phyloP scores from a whole-genome alignment of 1,140 invertebrate genomes.

The Drosophila sturtevanti region DNA sequence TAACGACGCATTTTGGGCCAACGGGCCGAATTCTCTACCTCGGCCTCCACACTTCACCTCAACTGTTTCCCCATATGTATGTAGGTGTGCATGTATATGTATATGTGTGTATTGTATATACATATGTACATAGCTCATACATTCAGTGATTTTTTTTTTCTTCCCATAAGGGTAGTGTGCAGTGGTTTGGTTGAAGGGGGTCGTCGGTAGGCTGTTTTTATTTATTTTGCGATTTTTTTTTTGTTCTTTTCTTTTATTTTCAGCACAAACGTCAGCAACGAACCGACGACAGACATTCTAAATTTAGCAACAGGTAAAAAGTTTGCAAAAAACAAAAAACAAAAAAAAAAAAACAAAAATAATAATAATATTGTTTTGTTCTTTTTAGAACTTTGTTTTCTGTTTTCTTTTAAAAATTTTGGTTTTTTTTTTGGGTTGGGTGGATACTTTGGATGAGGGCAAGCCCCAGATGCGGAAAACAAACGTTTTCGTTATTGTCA shows the following conservation, averaged over 20 bases:
- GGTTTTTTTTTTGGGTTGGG: constrained; percentile 17
- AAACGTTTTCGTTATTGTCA: not conserved
- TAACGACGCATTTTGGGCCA: constrained; percentile 76
- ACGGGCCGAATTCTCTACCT: constrained; percentile 32
- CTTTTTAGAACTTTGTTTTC: constrained; percentile 8
- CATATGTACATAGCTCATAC: too few species aligned
- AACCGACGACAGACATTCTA: constrained; percentile 70
- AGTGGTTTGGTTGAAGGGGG: constrained; percentile 10
- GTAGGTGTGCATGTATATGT: too few species aligned
- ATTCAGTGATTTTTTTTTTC: not conserved
- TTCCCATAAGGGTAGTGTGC: constrained; percentile 32
- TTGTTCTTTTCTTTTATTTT: constrained; percentile 31
- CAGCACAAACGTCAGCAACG: constrained; percentile 67
- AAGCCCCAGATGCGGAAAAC: not conserved
- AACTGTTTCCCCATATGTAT: not conserved
- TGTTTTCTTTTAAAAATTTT: constrained; percentile 4
- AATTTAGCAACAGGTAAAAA: constrained; percentile 77
- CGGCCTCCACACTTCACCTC: not conserved
- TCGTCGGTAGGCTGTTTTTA: not conserved
- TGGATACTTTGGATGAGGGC: not conserved
- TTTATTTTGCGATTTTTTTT: too few species aligned
- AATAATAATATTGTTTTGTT: not conserved
- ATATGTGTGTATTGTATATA: too few species aligned
- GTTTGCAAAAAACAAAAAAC: constrained; percentile 44
- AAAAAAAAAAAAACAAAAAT: constrained; percentile 4